phyloP scores from a whole-genome alignment of 2,888 invertebrate species.

The Rhagophthalmus giganteus region DNA sequence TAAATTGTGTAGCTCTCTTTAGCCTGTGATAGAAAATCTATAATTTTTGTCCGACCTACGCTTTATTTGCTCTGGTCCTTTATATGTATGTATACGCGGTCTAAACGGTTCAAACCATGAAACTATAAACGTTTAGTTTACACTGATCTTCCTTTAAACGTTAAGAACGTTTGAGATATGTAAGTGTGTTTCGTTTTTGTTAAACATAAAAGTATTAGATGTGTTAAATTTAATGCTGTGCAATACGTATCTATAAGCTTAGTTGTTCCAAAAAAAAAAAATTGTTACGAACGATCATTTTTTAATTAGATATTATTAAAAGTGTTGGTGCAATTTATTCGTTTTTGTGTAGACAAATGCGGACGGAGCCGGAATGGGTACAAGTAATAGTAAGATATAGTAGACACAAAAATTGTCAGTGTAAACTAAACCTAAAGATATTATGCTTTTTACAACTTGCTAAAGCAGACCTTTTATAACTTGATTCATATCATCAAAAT shows the following conservation, averaged over 20 bases:
- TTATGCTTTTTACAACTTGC: conserved; percentile 22
- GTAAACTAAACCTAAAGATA: conserved; percentile 30
- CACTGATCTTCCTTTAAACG: conserved; percentile 32
- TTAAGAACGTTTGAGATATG: no score
- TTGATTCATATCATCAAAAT: conserved; percentile 33
- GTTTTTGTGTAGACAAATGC: conserved; percentile 11
- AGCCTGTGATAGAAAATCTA: conserved; percentile 53
- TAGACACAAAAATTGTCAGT: conserved; percentile 28
- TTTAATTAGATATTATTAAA: conserved; percentile 25
- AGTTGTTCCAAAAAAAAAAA: conserved; percentile 26
- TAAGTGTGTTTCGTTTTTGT: not conserved
- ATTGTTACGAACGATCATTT: conserved; percentile 12
- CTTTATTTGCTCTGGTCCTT: conserved; percentile 33
- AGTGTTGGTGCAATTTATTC: conserved; percentile 25
- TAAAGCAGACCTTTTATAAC: conserved; percentile 19
- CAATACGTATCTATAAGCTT: conserved; percentile 40
- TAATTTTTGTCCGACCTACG: conserved; percentile 36
- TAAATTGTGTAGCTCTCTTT: conserved; percentile 47
- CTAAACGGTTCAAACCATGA: conserved; percentile 10
- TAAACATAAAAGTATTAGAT: conserved; percentile 5
- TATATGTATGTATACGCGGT: conserved; percentile 29
- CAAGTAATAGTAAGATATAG: conserved; percentile 29
- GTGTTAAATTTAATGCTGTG: conserved; percentile 26
- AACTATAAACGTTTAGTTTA: conserved; percentile 32
- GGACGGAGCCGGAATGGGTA: conserved; percentile 24